These are phyloP conservation scores for Drosophila virilis DNA, from an alignment of 1,140 invertebrate genomes.

Conservation along the genomic window DNA sequence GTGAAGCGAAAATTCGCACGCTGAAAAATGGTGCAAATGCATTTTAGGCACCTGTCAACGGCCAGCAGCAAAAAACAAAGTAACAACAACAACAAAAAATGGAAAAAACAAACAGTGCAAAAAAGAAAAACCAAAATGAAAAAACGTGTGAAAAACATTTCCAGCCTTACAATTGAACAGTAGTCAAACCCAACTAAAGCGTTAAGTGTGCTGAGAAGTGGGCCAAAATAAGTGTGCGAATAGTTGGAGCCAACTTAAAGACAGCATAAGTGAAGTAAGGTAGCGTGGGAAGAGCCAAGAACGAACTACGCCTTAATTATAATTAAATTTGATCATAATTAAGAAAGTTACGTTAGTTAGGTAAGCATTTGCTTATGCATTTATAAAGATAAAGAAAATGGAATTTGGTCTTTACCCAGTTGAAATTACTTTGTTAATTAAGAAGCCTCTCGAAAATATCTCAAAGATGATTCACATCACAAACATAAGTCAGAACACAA, in stretches of 20 bases:
- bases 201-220: constrained; percentile 30
- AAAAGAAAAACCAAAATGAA: background rate
- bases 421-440: no score
- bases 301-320: no score
- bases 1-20: constrained; percentile 41
- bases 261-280: no score
- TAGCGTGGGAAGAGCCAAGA: no score
- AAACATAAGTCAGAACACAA: background rate
- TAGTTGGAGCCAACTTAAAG: background rate
- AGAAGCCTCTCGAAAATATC: no score
- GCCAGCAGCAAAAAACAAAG: constrained; percentile 7
- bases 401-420: no score
- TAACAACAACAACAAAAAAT: constrained; percentile 5
- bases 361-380: no score
- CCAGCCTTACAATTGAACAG: constrained; percentile 46
- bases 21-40: constrained; percentile 52
- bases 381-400: no score
- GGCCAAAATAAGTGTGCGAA: constrained; percentile 16
- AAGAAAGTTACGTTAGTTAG: no score
- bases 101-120: constrained; percentile 17
- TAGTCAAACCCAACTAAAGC: constrained; percentile 34
- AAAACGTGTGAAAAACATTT: constrained; percentile 42
- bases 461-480: background rate
- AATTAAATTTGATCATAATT: no score
- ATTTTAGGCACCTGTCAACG: constrained; percentile 60